phyloP scores from a whole-genome alignment of 2,797 vertebrate genomes.

The Oophaga sylvatica region DNA sequence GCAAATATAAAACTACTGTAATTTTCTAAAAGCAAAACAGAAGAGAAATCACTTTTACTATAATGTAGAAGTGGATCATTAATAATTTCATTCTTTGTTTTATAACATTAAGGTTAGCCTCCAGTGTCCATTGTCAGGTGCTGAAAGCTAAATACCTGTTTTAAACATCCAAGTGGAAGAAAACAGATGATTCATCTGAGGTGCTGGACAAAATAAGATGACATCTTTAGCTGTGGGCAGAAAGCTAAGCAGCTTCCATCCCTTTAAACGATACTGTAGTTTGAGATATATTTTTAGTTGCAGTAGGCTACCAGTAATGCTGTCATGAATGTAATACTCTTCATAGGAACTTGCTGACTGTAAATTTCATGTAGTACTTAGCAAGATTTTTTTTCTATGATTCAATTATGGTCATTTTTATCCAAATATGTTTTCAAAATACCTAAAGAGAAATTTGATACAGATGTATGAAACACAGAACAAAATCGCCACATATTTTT shows the following conservation, averaged over 20 bases:
- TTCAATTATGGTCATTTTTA: constrained; percentile 37
- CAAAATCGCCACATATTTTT: neutral
- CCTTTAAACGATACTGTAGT: neutral
- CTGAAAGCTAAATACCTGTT: neutral
- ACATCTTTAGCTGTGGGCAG: too few relatives aligned
- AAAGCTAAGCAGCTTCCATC: neutral
- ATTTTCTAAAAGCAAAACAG: neutral
- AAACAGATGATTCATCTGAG: neutral
- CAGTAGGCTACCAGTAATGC: constrained; percentile 4
- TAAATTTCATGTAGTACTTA: constrained; percentile 19
- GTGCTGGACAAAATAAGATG: neutral
- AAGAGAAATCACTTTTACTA: too few relatives aligned
- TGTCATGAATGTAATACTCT: constrained; percentile 17
- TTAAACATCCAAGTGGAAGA: neutral
- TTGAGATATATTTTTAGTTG: neutral
- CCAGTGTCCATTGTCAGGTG: neutral
- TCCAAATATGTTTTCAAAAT: constrained; percentile 37
- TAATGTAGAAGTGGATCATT: too few relatives aligned
- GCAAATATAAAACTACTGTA: neutral
- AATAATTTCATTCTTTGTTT: neutral
- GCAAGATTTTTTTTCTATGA: constrained; percentile 21
- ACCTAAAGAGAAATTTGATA: constrained; percentile 46
- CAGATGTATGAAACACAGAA: constrained; percentile 41
- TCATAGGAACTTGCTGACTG: constrained; percentile 20
- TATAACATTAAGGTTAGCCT: neutral